Conservation (phyloP, 2,888 invertebrate genomes). For the Ophion ellenae region DNA sequence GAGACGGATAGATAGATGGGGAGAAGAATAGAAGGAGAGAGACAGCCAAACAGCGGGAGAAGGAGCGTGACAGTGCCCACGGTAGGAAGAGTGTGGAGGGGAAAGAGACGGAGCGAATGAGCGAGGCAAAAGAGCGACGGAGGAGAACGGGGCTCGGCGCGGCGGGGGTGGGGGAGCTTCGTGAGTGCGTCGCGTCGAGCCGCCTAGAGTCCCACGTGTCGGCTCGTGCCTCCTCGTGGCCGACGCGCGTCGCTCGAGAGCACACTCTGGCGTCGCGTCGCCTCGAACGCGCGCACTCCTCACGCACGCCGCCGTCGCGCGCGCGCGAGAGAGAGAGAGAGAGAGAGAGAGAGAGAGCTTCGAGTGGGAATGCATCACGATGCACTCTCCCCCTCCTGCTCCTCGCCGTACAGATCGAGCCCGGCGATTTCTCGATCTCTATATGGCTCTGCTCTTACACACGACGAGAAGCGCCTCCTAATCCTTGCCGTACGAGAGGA, state of each 20-base stretch:
- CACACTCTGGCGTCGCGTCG: conserved; percentile 70
- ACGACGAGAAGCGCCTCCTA: neutral
- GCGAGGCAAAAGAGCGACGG: neutral
- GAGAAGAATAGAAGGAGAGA: conserved; percentile 50
- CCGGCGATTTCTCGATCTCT: conserved; percentile 27
- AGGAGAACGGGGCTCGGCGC: conserved; percentile 36
- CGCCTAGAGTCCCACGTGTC: conserved; percentile 76
- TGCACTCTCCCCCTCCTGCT: conserved; percentile 33
- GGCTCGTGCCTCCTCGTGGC: conserved; percentile 78
- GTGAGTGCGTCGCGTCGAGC: conserved; percentile 70
- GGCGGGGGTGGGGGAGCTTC: conserved; percentile 61
- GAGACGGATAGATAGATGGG: conserved; percentile 31
- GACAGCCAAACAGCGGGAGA: conserved; percentile 4
- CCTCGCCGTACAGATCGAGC: conserved; percentile 23
- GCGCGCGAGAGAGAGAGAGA: neutral
- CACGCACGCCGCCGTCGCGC: conserved; percentile 59
- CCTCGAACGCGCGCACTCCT: conserved; percentile 54
- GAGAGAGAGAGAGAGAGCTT: conserved; percentile 31
- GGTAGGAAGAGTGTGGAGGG: conserved; percentile 1
- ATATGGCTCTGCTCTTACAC: conserved; percentile 13
- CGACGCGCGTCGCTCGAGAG: conserved; percentile 72
- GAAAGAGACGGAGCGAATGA: conserved; percentile 25
- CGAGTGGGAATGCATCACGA: conserved; percentile 63
- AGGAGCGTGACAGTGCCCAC: conserved; percentile 1
- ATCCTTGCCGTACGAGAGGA: neutral